phyloP scores from a whole-genome alignment of 2,797 vertebrate species.

The Kryptopterus vitreolus region DNA sequence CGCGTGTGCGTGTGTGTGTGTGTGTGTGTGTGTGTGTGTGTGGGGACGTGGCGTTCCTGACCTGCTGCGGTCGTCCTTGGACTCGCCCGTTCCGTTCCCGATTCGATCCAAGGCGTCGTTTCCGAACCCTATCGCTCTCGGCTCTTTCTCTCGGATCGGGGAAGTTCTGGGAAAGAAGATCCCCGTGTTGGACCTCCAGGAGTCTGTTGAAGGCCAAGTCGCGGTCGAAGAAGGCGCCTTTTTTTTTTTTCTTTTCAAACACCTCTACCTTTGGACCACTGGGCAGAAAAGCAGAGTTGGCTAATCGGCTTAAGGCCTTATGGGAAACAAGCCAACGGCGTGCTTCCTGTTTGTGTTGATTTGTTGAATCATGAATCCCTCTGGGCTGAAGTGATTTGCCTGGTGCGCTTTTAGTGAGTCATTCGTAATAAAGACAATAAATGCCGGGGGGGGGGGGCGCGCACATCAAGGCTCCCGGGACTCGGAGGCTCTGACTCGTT shows the following conservation, averaged over 20 bases:
- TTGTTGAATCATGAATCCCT: constrained; percentile 36
- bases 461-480: constrained; percentile 15
- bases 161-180: not conserved
- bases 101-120: not conserved
- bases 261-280: constrained; percentile 7
- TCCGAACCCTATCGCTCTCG: not conserved
- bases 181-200: not conserved
- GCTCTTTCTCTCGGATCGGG: not conserved
- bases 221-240: not conserved
- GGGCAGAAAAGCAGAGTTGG: constrained; percentile 7
- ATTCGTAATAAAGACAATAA: constrained; percentile 19
- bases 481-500: constrained; percentile 1
- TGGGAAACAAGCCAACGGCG: constrained; percentile 31
- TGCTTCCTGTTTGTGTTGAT: constrained; percentile 43
- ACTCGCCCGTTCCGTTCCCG: not conserved
- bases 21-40: not conserved
- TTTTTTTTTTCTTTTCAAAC: too few relatives aligned
- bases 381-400: constrained; percentile 23
- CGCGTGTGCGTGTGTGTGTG: too few relatives aligned
- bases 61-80: constrained; percentile 25
- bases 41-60: constrained; percentile 38
- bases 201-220: not conserved
- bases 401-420: constrained; percentile 30
- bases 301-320: constrained; percentile 24
- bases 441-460: too few relatives aligned